Percentiles rank a stretch among this genome's conserved stretches.
Conservation (phyloP, 2,888 invertebrate genomes). For the Drosophila helvetica region DNA sequence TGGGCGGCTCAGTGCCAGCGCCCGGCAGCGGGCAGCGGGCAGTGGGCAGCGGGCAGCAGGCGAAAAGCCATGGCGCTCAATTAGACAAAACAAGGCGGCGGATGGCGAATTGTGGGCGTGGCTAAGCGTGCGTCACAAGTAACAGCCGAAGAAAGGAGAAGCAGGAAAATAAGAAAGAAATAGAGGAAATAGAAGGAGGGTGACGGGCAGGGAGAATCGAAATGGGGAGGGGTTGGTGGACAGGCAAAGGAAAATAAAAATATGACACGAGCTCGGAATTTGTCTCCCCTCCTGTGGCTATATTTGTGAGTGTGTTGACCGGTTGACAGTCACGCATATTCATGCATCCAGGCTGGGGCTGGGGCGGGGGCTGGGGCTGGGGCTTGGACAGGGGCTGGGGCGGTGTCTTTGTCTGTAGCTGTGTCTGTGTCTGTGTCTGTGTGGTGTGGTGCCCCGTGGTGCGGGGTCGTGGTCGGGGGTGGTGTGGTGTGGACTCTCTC, state of each 20-base stretch:
- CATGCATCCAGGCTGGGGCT: slow-evolving; percentile 35
- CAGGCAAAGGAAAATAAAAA: slow-evolving; percentile 58
- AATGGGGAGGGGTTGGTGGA: neutral
- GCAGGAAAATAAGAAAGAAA: neutral
- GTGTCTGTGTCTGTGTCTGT: neutral
- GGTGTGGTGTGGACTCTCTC: slow-evolving; percentile 5
- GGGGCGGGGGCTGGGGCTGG: too few relatives aligned
- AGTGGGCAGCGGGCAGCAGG: slow-evolving; percentile 12
- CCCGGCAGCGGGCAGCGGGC: slow-evolving; percentile 13
- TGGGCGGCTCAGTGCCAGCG: slow-evolving; percentile 19
- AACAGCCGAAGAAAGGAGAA: slow-evolving; percentile 4
- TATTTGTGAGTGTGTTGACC: slow-evolving; percentile 9
- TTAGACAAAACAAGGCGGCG: slow-evolving; percentile 39
- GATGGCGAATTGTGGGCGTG: neutral
- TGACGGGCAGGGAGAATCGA: neutral
- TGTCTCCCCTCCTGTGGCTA: neutral
- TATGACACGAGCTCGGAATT: slow-evolving; percentile 55
- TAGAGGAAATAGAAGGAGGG: neutral
- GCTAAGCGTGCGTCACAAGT: slow-evolving; percentile 8
- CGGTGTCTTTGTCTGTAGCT: neutral
- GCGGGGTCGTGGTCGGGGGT: neutral
- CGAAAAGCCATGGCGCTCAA: slow-evolving; percentile 43
- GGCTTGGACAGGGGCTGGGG: too few relatives aligned
- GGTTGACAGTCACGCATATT: slow-evolving; percentile 39
- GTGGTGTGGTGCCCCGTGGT: neutral